phyloP scores from a whole-genome alignment of 2,888 invertebrate species.

The Protonemura montana region DNA sequence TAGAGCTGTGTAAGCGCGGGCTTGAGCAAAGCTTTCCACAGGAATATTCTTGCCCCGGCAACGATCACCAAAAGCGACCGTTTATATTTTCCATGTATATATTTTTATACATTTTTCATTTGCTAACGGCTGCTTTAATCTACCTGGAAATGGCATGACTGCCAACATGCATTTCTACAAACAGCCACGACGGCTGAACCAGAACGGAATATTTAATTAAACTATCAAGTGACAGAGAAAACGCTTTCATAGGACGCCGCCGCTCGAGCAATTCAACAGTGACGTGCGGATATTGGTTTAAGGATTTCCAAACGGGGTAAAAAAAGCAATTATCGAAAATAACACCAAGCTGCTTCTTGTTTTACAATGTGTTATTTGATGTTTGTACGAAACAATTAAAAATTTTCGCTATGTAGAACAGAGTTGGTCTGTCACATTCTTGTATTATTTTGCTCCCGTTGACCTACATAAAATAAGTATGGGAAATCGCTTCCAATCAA shows the following conservation, averaged over 20 bases:
- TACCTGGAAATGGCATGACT: not conserved
- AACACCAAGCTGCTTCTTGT: not conserved
- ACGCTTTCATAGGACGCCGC: not conserved
- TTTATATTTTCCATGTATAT: not conserved
- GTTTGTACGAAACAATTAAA: not conserved
- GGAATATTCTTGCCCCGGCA: not conserved
- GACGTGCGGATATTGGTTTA: not conserved
- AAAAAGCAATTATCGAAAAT: not conserved
- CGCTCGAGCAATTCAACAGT: not conserved
- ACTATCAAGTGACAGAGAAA: not conserved
- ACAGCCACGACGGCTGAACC: not conserved
- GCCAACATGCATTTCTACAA: not conserved
- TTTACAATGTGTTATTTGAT: not conserved
- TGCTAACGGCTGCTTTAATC: not conserved
- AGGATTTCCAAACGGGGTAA: not conserved
- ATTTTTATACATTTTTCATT: not conserved
- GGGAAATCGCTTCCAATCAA: slow-evolving; percentile 7
- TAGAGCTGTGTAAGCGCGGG: not conserved
- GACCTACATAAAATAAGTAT: not conserved
- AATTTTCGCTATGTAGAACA: not conserved
- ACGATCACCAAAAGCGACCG: not conserved
- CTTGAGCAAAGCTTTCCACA: not conserved
- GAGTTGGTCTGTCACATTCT: not conserved
- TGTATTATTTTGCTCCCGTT: not conserved
- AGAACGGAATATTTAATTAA: not conserved